Evolutionary conservation across 2,888 invertebrate species (phyloP), one percentile per base, ranked within the genome.

Genomic region (Chelonus formosanus): DNA sequence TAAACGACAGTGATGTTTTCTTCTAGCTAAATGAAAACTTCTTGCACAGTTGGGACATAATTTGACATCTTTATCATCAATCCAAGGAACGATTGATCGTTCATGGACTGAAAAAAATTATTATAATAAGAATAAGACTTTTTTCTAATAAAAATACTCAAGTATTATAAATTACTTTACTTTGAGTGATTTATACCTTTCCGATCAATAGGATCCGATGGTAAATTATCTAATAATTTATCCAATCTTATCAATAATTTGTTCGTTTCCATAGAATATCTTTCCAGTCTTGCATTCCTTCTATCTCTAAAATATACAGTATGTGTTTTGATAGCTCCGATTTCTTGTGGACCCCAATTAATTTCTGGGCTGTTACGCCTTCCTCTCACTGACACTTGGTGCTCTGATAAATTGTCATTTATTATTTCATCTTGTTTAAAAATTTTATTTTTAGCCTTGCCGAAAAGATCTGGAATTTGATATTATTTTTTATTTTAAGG

Each of bases 1-100:
- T 3, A 98, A 87, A 69, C 98, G 88, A 80, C 99, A 99, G 85
- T 99, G 99, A 85, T 99, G 98, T 82, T 97, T 94, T 71, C 98
- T 87, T 67, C 95, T 87, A 0, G 96, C 91, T 65, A 97, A 85
- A 77, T 93, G 92, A 84, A 99, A 99, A 54, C 90, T 88, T 79
- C 91, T 91, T 0, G 96, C 94, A 86, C 99, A 99, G 72, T 90
- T 92, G 0, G 96, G 96, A 82, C 98, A 99, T 5, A 95, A 85
- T 70, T 91, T 92, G 0, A 96, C 97, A 62, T 93, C 93, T 56
- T 90, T 90, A 44, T 98, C 98, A 78, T 96, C 95, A 53, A 96
- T 86, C 99, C 99, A 99, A 43, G 93, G 92, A 3, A 98, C 98
- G 65, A 90, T 85, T 3, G 85, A 81, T 76, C 89, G 88, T 79